phyloP scores from a whole-genome alignment of 2,113 vertebrate species.

The Mobula birostris region DNA sequence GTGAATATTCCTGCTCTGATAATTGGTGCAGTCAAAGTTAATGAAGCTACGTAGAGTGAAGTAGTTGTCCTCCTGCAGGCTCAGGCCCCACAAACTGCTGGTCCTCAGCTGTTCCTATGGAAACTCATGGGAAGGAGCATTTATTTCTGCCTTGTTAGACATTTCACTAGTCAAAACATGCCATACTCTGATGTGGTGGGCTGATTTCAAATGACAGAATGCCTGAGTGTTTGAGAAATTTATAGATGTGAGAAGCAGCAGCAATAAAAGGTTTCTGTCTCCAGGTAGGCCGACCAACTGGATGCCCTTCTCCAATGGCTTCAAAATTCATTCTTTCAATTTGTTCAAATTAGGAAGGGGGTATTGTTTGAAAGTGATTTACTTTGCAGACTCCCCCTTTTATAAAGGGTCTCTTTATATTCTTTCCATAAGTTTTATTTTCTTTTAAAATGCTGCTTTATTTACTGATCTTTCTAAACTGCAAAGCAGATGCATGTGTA shows the following conservation, averaged over 20 bases:
- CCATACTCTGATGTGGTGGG: conserved; percentile 4
- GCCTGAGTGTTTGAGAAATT: conserved; percentile 10
- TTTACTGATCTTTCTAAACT: background rate
- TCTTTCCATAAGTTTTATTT: background rate
- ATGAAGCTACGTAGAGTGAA: background rate
- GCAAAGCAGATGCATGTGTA: background rate
- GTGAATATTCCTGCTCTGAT: background rate
- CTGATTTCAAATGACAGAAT: background rate
- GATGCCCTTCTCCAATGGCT: background rate
- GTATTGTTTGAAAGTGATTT: background rate
- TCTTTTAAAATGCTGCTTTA: background rate
- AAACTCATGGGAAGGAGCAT: conserved; percentile 29
- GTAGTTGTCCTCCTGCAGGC: background rate
- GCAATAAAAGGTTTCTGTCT: background rate
- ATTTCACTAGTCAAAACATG: conserved; percentile 33
- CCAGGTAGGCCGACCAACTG: background rate
- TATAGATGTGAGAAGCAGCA: background rate
- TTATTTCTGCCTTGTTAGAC: conserved; percentile 22
- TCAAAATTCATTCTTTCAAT: background rate
- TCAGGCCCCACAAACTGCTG: background rate
- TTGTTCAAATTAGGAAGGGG: background rate
- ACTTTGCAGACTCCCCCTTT: background rate
- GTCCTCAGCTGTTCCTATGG: conserved; percentile 30
- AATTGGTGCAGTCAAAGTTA: background rate
- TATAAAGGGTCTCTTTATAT: too few species aligned